A percentile compares a stretch with the other conserved stretches of the same genome.
These are phyloP conservation scores for Phylloscopus whistleri DNA, from an alignment of 2,113 vertebrate genomes.

Conservation along the genomic window DNA sequence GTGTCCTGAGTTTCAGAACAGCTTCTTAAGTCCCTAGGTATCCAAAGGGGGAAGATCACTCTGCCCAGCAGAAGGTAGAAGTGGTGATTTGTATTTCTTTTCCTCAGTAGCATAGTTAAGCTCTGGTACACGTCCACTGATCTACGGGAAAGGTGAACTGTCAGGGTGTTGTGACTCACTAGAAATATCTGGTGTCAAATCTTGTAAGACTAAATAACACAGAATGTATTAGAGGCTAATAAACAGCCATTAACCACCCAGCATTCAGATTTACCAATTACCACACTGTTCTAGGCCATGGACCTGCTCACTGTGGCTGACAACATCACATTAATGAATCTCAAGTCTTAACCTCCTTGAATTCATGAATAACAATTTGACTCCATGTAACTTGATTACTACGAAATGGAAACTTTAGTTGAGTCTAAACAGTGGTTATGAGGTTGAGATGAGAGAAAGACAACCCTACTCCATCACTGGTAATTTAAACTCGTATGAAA, in stretches of 20 bases:
- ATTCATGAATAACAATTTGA: constrained; percentile 62
- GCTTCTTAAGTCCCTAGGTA: not conserved
- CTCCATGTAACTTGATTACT: constrained; percentile 49
- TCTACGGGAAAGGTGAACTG: constrained; percentile 23
- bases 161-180: constrained; percentile 30
- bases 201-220: constrained; percentile 51
- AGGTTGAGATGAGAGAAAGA: constrained; percentile 60
- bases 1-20: not conserved
- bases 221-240: constrained; percentile 53
- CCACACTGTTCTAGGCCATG: not conserved
- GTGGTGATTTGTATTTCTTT: not conserved
- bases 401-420: constrained; percentile 54
- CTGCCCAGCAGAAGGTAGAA: not conserved
- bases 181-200: constrained; percentile 48
- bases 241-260: constrained; percentile 44
- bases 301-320: not conserved
- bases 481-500: constrained; percentile 66
- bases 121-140: not conserved
- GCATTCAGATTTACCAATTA: constrained; percentile 48
- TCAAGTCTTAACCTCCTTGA: constrained; percentile 34
- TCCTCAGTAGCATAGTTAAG: not conserved
- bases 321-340: constrained; percentile 43
- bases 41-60: not conserved
- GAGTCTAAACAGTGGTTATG: constrained; percentile 59
- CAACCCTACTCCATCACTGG: constrained; percentile 58